Evolutionary conservation across 1,140 invertebrate species (phyloP), one percentile per base, ranked within the genome.

Genomic region (Drosophila grimshawi): DNA sequence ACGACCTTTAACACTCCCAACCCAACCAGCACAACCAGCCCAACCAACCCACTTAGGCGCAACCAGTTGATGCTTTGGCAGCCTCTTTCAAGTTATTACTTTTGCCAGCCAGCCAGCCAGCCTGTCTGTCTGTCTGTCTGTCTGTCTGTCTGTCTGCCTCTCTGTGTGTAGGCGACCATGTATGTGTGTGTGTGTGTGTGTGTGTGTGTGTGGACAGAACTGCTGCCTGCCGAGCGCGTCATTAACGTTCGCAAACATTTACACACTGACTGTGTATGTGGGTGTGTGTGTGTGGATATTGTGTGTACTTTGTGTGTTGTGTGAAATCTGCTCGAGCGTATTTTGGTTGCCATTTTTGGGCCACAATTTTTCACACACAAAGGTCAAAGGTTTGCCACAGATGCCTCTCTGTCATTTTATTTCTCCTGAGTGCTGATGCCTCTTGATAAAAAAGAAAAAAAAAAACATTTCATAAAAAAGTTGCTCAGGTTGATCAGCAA

Each of bases 181-280:
- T 51, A 33, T 41, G 3, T 37, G 3, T 41, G 45, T 33, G 7
- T 35, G 32, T 35, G 4, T 7, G 11, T 27, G 8, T 56, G 37
- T 29, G 11, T 29, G 29, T 45, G 29, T 56, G 53, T 72, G 45
- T 69, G 60, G 49, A 11, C 46, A 62, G 37, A 63, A 45, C 30
- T 57, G 62, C 46, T 51, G 59, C 68, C 53, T 69, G 77, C 70
- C 70, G 45, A 74, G 51, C 76, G 82, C 86, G 76, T 86, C 82
- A 86, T 86, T 86, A 88, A 80, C 80, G 82, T 80, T 76, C 32
- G 65, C 82, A 82, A 86, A 86, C 88, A 88, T 86, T 88, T 83
- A 76, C 63, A 55, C 55, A 52, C 45, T 41, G 59, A 19, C 53
- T 45, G 32, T 78, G 32, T 70, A 57, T 43, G 60, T 43, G 51